Percentiles rank a stretch among this genome's conserved stretches.
Conservation (phyloP, 2,888 invertebrate species). For the Nomada goodeniana region DNA sequence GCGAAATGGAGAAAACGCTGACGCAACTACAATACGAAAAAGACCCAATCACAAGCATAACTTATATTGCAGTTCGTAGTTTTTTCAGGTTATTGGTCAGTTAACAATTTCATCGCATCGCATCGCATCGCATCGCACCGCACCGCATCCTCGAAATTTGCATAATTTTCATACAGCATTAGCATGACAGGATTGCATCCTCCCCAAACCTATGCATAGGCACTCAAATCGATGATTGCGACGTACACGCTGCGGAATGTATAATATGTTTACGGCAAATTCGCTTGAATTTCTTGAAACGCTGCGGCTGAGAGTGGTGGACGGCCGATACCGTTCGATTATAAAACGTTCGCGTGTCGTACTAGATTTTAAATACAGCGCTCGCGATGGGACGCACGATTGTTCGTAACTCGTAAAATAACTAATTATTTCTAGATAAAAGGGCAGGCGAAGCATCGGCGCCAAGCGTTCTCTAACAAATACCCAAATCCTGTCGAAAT, state of each 20-base stretch:
- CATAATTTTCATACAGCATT: constrained; percentile 80
- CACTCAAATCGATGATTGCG: constrained; percentile 30
- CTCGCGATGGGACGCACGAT: too few relatives aligned
- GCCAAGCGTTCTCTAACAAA: constrained; percentile 66
- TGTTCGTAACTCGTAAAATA: too few relatives aligned
- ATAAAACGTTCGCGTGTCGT: too few relatives aligned
- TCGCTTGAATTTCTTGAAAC: too few relatives aligned
- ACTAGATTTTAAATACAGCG: background rate
- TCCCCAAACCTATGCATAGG: constrained; percentile 1
- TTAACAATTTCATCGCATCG: constrained; percentile 37
- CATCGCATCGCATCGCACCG: constrained; percentile 27
- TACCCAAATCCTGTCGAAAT: constrained; percentile 71
- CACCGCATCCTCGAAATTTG: constrained; percentile 67
- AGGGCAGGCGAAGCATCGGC: constrained; percentile 39
- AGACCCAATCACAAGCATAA: background rate
- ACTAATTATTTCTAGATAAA: too few relatives aligned
- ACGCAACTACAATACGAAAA: background rate
- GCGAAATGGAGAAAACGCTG: background rate
- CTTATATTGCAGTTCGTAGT: constrained; percentile 31
- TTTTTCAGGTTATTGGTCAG: constrained; percentile 41
- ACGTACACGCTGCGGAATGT: constrained; percentile 10
- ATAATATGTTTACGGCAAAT: too few relatives aligned
- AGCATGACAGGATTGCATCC: constrained; percentile 31
- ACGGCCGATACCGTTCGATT: too few relatives aligned
- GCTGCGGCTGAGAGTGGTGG: too few relatives aligned